A percentile compares a stretch with the other conserved stretches of the same genome.
phyloP scores from a whole-genome alignment of 2,888 invertebrate species.

The Rhagophthalmus giganteus region DNA sequence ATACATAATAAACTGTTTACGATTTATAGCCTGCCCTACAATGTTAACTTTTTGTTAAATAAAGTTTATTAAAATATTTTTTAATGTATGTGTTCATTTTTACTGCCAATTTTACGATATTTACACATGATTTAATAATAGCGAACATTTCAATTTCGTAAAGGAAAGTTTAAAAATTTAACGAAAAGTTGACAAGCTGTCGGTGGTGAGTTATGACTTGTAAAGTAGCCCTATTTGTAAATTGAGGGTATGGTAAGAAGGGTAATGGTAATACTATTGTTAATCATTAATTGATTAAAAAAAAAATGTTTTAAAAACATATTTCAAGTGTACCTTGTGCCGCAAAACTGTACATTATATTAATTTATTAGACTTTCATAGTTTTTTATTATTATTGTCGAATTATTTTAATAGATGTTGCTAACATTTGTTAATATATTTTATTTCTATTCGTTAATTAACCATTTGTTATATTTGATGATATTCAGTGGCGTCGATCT shows the following conservation, averaged over 20 bases:
- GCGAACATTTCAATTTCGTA: background rate
- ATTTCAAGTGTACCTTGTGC: constrained; percentile 42
- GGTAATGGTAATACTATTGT: constrained; percentile 46
- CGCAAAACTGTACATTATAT: constrained; percentile 43
- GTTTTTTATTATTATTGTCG: constrained; percentile 40
- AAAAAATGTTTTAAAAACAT: constrained; percentile 43
- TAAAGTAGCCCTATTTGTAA: constrained; percentile 43
- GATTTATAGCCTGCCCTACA: constrained; percentile 34
- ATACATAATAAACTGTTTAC: constrained; percentile 43
- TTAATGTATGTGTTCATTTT: constrained; percentile 13
- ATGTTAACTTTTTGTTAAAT: constrained; percentile 47
- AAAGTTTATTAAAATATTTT: constrained; percentile 13
- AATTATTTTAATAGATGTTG: constrained; percentile 43
- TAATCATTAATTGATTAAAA: constrained; percentile 43
- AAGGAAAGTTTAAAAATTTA: constrained; percentile 25
- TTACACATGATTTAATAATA: constrained; percentile 1
- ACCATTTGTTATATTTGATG: constrained; percentile 36
- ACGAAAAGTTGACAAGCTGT: constrained; percentile 44
- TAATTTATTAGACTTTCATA: constrained; percentile 39
- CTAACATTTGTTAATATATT: constrained; percentile 45
- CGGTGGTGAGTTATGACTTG: constrained; percentile 37
- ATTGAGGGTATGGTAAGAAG: constrained; percentile 44
- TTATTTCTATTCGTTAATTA: constrained; percentile 42
- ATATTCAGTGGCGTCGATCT: constrained; percentile 23
- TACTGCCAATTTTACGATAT: constrained; percentile 10